Evolutionary conservation across 2,888 invertebrate genomes (phyloP), one percentile per base, ranked within the genome.

Genomic region (Caenorhabditis uteleia): DNA sequence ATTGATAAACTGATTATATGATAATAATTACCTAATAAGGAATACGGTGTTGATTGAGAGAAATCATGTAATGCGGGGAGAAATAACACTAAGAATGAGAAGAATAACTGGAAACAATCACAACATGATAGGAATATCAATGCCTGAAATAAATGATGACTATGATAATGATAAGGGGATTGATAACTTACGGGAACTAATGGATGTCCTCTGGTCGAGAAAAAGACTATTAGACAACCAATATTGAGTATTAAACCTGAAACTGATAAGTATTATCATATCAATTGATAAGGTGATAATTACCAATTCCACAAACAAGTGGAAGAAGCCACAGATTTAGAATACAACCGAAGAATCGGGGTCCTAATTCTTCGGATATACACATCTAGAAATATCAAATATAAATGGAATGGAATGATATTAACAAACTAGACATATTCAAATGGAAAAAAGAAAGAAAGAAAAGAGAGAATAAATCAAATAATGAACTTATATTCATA

Each of bases 11-110:
- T 34, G 7, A n/a, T n/a, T 49, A 20, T 43, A 8, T 1, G 7
- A 45, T 23, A n/a, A 18, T 18, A 27, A 34, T 7, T 12, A 54
- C 60, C 60, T 34, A 60, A 18, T n/a, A 49, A 45, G 4, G 54
- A 54, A 29, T 54, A 53, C 12, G 56, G 56, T 49, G 51, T 56
- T 16, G 56, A 42, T 21, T 53, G 51, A 16, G 58, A 50, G 48
- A 77, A 78, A 53, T 81, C 81, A 45, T 82, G 80, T 5, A 81
- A 61, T 8, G 81, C 81, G 8, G 81, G 81, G 1, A 81, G 40
- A 50, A 77, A 82, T 3, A 81, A 70, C 5, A 81, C 81, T 57
- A 82, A 65, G 31, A 81, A 68, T 1, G 80, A 80, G 55, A 81
- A 74, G 33, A 80, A 60, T 21, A 81, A 50, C 55, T 81, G 81